Conservation (phyloP, 2,888 invertebrate genomes). For the Drosophila bunnanda region DNA sequence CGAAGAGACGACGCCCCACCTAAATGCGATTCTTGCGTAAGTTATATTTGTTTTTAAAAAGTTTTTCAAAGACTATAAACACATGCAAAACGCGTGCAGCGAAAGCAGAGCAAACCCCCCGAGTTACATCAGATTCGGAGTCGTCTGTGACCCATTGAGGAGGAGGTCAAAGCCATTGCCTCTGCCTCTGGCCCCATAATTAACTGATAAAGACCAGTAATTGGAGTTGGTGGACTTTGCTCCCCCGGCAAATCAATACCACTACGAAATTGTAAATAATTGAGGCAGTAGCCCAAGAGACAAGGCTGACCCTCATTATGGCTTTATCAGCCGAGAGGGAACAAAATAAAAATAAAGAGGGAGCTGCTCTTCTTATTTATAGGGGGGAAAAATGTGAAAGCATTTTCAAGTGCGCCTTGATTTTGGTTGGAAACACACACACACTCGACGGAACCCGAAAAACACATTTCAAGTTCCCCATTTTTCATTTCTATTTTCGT, state of each 20-base stretch:
- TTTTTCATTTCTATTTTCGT: constrained; percentile 33
- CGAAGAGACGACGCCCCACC: constrained; percentile 44
- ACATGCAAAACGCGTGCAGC: constrained; percentile 77
- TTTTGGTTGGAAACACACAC: constrained; percentile 33
- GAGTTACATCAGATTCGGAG: constrained; percentile 49
- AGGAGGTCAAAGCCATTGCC: constrained; percentile 54
- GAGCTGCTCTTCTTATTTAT: constrained; percentile 50
- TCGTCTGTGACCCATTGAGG: constrained; percentile 21
- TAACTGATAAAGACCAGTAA: constrained; percentile 57
- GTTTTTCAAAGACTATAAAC: constrained; percentile 44
- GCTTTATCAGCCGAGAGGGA: constrained; percentile 56
- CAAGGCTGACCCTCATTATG: constrained; percentile 69
- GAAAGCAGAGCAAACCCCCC: constrained; percentile 20
- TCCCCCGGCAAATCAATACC: constrained; percentile 65
- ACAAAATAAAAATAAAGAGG: constrained; percentile 8
- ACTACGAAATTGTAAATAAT: constrained; percentile 75
- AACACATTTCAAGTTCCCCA: constrained; percentile 17
- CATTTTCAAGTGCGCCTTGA: constrained; percentile 66
- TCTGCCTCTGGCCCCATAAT: constrained; percentile 13
- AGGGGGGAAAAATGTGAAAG: constrained; percentile 43
- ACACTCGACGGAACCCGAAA: constrained; percentile 6
- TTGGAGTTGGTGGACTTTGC: constrained; percentile 32
- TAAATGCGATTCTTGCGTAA: constrained; percentile 59
- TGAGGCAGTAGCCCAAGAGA: constrained; percentile 42
- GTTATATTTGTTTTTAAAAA: constrained; percentile 32